Conservation (phyloP, 2,113 vertebrate species). For the Megaceryle maxima region DNA sequence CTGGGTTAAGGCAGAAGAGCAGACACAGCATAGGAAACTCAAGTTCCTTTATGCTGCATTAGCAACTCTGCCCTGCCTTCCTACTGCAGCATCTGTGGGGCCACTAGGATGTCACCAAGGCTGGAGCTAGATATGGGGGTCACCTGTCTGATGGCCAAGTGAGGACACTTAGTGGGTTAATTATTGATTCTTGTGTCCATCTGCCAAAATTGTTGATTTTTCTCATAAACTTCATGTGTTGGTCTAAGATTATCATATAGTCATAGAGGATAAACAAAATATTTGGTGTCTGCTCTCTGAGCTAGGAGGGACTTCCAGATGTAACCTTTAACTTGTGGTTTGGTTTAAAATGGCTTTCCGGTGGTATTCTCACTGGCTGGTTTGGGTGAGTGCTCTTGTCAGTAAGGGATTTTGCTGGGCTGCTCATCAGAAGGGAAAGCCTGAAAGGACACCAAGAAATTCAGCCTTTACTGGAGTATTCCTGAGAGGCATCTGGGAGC, state of each 20-base stretch:
- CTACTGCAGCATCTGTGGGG: accelerated
- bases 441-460: not conserved
- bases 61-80: accelerated
- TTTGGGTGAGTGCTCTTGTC: accelerated
- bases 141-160: not conserved
- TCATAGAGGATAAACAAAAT: not conserved
- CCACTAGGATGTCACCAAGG: not conserved
- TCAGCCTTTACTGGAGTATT: not conserved
- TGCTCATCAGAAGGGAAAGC: not conserved
- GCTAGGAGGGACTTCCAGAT: not conserved
- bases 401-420: not conserved
- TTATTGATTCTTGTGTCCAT: not conserved
- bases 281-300: not conserved
- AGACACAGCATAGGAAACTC: not conserved
- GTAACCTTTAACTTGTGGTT: not conserved
- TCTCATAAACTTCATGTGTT: not conserved
- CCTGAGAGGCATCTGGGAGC: not conserved
- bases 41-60: not conserved
- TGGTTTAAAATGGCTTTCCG: not conserved
- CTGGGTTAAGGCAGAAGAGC: not conserved
- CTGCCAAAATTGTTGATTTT: not conserved
- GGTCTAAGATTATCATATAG: too few relatives aligned
- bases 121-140: not conserved
- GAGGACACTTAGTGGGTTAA: not conserved
- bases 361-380: accelerated